These are phyloP conservation scores for Dolichallabes microphthalmus DNA, from an alignment of 2,113 vertebrate genomes.

Conservation along the genomic window DNA sequence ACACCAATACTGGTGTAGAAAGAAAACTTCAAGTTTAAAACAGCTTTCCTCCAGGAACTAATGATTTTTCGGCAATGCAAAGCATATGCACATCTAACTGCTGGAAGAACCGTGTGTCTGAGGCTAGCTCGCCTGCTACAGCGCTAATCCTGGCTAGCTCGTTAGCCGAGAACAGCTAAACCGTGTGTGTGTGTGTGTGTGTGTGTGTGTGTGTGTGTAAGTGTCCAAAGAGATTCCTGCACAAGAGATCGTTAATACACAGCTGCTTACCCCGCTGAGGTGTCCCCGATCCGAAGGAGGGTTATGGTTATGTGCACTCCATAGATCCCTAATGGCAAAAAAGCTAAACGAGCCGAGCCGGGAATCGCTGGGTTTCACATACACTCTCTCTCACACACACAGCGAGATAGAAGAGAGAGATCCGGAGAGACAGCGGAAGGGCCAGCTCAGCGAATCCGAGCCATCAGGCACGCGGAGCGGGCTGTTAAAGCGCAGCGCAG, in stretches of 20 bases:
- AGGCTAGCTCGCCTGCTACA: constrained; percentile 27
- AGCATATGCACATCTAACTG: constrained; percentile 23
- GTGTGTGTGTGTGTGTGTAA: constrained; percentile 28
- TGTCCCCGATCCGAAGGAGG: constrained; percentile 54
- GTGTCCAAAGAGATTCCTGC: constrained; percentile 38
- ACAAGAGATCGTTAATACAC: neutral
- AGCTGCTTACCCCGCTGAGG: constrained; percentile 61
- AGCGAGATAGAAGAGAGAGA: neutral
- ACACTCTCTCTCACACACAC: neutral
- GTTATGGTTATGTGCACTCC: constrained; percentile 68
- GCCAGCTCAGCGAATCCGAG: constrained; percentile 65
- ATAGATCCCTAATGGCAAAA: constrained; percentile 57
- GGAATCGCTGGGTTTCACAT: constrained; percentile 40
- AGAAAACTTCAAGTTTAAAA: too few relatives aligned
- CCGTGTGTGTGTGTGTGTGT: constrained; percentile 53
- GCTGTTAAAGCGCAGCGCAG: constrained; percentile 49
- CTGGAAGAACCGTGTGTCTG: neutral
- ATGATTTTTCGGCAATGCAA: constrained; percentile 42
- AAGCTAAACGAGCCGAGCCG: constrained; percentile 38
- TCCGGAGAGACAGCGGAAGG: constrained; percentile 38
- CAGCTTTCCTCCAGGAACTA: constrained; percentile 60
- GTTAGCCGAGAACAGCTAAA: constrained; percentile 55
- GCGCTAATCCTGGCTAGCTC: constrained; percentile 59
- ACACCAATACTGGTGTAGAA: neutral
- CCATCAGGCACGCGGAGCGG: constrained; percentile 66